Conservation (phyloP, 1,140 invertebrate genomes). For the Zaprionus ghesquierei region DNA sequence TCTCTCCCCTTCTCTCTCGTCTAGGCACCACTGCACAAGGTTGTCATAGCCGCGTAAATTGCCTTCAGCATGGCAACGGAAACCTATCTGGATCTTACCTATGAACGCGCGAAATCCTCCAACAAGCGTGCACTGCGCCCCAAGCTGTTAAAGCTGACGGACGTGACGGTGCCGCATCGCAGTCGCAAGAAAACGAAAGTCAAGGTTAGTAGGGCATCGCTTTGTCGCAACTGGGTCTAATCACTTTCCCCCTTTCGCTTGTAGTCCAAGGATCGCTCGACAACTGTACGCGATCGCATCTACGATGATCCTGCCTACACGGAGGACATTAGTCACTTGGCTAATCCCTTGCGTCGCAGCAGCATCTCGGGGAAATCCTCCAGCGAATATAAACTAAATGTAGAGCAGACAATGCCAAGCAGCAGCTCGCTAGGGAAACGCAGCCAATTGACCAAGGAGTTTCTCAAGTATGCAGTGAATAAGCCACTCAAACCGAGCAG, state of each 20-base stretch:
- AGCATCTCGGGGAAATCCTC: constrained; percentile 67
- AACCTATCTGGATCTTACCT: constrained; percentile 72
- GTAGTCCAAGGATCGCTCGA: constrained; percentile 71
- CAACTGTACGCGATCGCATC: constrained; percentile 73
- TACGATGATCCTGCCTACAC: constrained; percentile 82
- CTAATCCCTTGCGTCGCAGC: constrained; percentile 75
- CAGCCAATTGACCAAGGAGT: constrained; percentile 69
- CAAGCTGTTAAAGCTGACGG: constrained; percentile 74
- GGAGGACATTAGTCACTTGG: constrained; percentile 81
- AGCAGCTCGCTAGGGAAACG: constrained; percentile 68
- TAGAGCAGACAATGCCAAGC: constrained; percentile 29
- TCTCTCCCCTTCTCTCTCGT: background rate
- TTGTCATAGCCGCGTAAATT: constrained; percentile 1
- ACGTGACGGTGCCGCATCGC: constrained; percentile 74
- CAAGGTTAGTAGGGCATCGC: constrained; percentile 55
- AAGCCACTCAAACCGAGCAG: constrained; percentile 42
- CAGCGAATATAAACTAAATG: constrained; percentile 30
- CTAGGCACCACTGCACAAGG: background rate
- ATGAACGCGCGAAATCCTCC: constrained; percentile 62
- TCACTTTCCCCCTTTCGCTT: background rate
- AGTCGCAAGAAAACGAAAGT: constrained; percentile 79
- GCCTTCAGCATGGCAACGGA: constrained; percentile 67
- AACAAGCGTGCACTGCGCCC: constrained; percentile 66
- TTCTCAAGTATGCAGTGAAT: constrained; percentile 54
- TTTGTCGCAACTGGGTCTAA: background rate